A percentile compares a stretch with the other conserved stretches of the same genome.
Conservation (phyloP, 2,888 invertebrate genomes). For the Metopia argyrocephala region DNA sequence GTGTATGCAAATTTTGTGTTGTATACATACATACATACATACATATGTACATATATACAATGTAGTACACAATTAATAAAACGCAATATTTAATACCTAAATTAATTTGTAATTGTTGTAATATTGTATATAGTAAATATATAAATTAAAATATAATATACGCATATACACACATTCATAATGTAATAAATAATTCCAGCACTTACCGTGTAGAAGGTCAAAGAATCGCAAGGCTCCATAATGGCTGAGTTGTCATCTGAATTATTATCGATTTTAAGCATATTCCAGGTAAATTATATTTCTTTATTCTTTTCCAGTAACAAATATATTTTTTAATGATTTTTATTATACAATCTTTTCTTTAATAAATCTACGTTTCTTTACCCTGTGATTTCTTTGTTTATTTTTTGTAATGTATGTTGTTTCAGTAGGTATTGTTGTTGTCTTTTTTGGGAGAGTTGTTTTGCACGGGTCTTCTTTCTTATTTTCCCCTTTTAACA, state of each 20-base stretch:
- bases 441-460: slow-evolving; percentile 2
- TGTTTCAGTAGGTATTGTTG: too few relatives aligned
- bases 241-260: slow-evolving; percentile 69
- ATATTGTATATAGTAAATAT: not conserved
- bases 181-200: slow-evolving; percentile 3
- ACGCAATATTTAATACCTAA: slow-evolving; percentile 42
- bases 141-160: not conserved
- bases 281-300: too few relatives aligned
- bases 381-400: too few relatives aligned
- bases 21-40: not conserved
- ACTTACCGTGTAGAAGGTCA: slow-evolving; percentile 74
- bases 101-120: not conserved
- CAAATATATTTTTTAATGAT: too few relatives aligned
- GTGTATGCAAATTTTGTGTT: too few relatives aligned
- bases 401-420: too few relatives aligned
- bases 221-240: slow-evolving; percentile 73
- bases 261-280: slow-evolving; percentile 58
- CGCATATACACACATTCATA: slow-evolving; percentile 32
- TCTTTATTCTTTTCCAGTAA: too few relatives aligned
- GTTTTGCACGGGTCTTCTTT: slow-evolving; percentile 34
- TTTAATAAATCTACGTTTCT: too few relatives aligned
- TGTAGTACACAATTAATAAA: slow-evolving; percentile 17
- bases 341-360: too few relatives aligned
- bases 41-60: not conserved
- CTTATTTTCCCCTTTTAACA: not conserved